phyloP scores from a whole-genome alignment of 2,113 vertebrate genomes.

The Esox niger region DNA sequence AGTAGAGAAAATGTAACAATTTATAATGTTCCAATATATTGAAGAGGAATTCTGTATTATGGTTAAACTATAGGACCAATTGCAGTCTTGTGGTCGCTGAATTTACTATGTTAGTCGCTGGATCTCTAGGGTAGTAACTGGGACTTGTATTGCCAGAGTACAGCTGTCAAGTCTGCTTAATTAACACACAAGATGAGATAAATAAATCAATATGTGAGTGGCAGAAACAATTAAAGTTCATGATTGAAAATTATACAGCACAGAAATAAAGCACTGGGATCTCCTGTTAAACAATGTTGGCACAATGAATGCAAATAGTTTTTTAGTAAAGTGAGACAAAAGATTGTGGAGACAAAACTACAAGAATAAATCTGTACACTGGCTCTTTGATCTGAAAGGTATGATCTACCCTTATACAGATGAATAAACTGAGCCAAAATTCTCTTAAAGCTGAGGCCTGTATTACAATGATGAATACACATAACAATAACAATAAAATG shows the following conservation, averaged over 20 bases:
- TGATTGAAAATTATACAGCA: slow-evolving; percentile 56
- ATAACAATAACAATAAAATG: too few relatives aligned
- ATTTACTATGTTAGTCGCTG: slow-evolving; percentile 23
- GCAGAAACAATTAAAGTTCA: slow-evolving; percentile 60
- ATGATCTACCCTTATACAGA: too few relatives aligned
- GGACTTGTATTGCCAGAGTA: slow-evolving; percentile 25
- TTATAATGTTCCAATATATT: background rate
- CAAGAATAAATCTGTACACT: background rate
- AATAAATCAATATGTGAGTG: slow-evolving; percentile 64
- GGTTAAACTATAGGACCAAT: background rate
- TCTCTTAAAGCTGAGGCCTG: too few relatives aligned
- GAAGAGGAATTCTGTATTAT: background rate
- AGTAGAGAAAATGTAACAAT: background rate
- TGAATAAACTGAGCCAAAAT: too few relatives aligned
- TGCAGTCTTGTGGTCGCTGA: background rate
- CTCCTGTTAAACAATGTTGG: slow-evolving; percentile 53
- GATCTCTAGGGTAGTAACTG: slow-evolving; percentile 23
- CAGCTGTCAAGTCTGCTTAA: slow-evolving; percentile 54
- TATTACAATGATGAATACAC: too few relatives aligned
- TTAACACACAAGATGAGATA: slow-evolving; percentile 55
- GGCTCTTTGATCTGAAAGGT: too few relatives aligned
- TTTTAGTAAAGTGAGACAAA: slow-evolving; percentile 15
- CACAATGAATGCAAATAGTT: slow-evolving; percentile 53
- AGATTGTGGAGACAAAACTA: background rate
- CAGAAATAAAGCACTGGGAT: slow-evolving; percentile 41